Evolutionary conservation across 2,797 vertebrate genomes (phyloP).

Genomic region (Dermochelys coriacea): DNA sequence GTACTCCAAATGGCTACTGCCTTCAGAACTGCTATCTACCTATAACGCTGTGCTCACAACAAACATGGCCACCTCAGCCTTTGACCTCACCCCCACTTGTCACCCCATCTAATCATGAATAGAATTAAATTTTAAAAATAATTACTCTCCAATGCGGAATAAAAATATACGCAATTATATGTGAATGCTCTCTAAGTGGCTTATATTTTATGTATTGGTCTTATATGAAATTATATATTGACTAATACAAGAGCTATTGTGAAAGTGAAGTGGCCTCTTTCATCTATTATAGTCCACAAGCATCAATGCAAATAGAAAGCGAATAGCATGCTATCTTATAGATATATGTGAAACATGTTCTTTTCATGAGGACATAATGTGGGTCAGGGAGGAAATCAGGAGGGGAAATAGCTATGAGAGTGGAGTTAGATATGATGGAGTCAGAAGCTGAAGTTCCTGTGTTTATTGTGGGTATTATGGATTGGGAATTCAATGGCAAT

Average conservation of each 20-base stretch:
- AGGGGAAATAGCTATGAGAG: neutral
- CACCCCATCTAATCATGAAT: neutral
- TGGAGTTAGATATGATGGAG: neutral
- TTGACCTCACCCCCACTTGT: neutral
- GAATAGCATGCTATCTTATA: rapidly evolving
- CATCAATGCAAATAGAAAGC: neutral
- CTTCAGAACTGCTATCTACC: neutral
- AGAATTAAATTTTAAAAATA: neutral
- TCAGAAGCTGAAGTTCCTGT: neutral
- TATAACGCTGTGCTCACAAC: neutral
- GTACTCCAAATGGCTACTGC: neutral
- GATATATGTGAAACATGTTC: neutral
- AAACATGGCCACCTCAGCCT: neutral
- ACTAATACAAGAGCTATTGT: neutral
- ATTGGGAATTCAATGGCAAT: neutral
- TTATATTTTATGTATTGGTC: neutral
- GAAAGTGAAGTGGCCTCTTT: neutral
- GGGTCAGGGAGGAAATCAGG: neutral
- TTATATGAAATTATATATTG: neutral
- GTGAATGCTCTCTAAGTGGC: neutral
- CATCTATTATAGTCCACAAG: neutral
- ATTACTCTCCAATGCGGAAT: neutral
- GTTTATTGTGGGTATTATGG: neutral
- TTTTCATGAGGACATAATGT: neutral
- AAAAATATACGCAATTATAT: neutral